Conservation (phyloP, 2,888 invertebrate species). For the Endomychus coccineus region DNA sequence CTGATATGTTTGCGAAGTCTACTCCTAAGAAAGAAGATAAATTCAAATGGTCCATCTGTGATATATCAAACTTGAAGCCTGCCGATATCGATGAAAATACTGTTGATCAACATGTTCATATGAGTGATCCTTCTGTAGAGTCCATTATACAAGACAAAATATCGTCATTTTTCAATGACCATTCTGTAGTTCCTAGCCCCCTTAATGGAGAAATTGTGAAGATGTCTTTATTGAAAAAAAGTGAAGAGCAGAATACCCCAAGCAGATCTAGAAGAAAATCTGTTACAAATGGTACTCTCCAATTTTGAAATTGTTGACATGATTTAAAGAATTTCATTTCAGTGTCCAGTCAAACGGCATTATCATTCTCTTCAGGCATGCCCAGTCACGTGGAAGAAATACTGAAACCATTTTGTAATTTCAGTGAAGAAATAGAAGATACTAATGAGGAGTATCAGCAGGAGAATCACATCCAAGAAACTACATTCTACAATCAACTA, state of each 20-base stretch:
- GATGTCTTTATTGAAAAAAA: slow-evolving; percentile 2
- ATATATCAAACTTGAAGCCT: slow-evolving; percentile 59
- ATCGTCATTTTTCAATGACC: slow-evolving; percentile 45
- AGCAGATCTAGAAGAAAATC: background rate
- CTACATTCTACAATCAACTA: slow-evolving; percentile 24
- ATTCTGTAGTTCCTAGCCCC: slow-evolving; percentile 42
- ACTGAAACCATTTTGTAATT: slow-evolving; percentile 53
- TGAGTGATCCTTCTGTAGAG: slow-evolving; percentile 58
- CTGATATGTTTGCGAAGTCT: slow-evolving; percentile 39
- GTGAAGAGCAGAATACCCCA: background rate
- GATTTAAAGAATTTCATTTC: slow-evolving; percentile 10
- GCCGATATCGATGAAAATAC: slow-evolving; percentile 60
- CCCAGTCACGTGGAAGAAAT: slow-evolving; percentile 56
- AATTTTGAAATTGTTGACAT: background rate
- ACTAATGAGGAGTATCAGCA: slow-evolving; percentile 2
- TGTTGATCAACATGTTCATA: slow-evolving; percentile 53
- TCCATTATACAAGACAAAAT: slow-evolving; percentile 60
- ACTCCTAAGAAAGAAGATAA: slow-evolving; percentile 43
- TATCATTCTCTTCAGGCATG: slow-evolving; percentile 56
- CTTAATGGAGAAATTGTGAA: slow-evolving; percentile 22
- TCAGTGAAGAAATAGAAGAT: background rate
- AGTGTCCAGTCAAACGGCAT: slow-evolving; percentile 60
- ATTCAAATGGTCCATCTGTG: slow-evolving; percentile 65
- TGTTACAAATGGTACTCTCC: background rate
- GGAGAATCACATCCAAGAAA: slow-evolving; percentile 13